Conservation (phyloP, 1,140 invertebrate genomes). For the Hyles euphorbiae region DNA sequence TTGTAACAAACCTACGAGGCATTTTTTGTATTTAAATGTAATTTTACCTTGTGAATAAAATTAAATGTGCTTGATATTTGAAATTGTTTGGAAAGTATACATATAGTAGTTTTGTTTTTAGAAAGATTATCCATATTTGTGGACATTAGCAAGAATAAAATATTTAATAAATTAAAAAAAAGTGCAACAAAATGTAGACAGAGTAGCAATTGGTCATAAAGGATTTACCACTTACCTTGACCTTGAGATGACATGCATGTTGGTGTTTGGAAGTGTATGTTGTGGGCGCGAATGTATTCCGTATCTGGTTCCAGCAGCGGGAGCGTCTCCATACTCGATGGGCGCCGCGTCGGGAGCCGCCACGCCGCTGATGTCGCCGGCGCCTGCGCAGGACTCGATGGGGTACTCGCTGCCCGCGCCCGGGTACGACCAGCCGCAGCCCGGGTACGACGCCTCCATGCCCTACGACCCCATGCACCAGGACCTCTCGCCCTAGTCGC, state of each 20-base stretch:
- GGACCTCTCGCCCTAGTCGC: conserved; percentile 79
- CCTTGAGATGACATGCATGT: background rate
- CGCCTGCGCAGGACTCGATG: conserved; percentile 92
- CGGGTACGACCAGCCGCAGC: conserved; percentile 89
- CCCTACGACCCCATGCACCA: conserved; percentile 93
- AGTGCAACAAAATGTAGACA: too few species aligned
- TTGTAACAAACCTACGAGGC: too few species aligned
- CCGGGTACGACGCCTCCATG: conserved; percentile 90
- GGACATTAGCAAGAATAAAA: too few species aligned
- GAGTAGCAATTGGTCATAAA: too few species aligned
- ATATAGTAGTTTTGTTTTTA: too few species aligned
- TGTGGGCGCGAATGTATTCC: background rate
- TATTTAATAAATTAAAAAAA: too few species aligned
- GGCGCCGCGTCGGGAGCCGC: conserved; percentile 89
- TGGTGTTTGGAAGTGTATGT: background rate
- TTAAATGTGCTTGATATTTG: too few species aligned
- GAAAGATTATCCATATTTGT: too few species aligned
- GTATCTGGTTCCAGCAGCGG: conserved; percentile 72
- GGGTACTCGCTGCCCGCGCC: conserved; percentile 91
- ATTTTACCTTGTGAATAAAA: too few species aligned
- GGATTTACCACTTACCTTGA: too few species aligned
- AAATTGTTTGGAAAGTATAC: too few species aligned
- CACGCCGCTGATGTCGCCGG: conserved; percentile 95
- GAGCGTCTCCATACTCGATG: conserved; percentile 94
- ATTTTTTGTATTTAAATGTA: too few species aligned